Evolutionary conservation across 2,888 invertebrate species (phyloP), one percentile per base, ranked within the genome.

Genomic region (Campopleginae sp.): DNA sequence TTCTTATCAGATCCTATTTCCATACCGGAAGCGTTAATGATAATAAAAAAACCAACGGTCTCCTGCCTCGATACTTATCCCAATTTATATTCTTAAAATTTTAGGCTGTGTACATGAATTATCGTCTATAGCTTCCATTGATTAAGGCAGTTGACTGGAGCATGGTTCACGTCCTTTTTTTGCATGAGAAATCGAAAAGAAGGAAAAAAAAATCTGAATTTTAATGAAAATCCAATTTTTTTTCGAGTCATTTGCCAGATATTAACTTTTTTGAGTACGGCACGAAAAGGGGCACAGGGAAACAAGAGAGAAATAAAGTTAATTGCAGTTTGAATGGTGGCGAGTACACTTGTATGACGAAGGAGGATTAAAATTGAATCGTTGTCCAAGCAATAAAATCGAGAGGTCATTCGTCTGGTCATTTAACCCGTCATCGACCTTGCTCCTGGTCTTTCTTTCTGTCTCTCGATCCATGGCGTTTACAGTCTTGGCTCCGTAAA

Each of bases 341-440:
- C 65, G 31, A 14, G 27, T 46, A 31, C 31, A 33, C 38, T 14
- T 14, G 54, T 23, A 31, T 12, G 54, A 46, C n/a, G n/a, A n/a
- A n/a, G n/a, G n/a, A 71, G 31, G 23, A 78, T 46, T 70, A 46
- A 82, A 85, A 85, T 85, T 76, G 65, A 82, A 85, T 85, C 68
- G 70, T 82, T 48, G 17, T 19, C 68, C 48, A 14, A 46, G 71
- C 46, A 63, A 75, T 75, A 82, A 4, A 79, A 75, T 70, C 63
- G 78, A 82, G 71, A 75, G 79, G 82, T 82, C 82, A 54, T 51
- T 42, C 79, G 75, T 76, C 75, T 79, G 75, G 79, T 51, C 74
- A 38, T 71, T 85, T 76, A 71, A 82, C 79, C 79, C 76, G 79
- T 76, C 71, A 71, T 72, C 76, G 76, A 80, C 80, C 68, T 66